phyloP scores from a whole-genome alignment of 2,113 vertebrate genomes.

The Nettapus auritus region DNA sequence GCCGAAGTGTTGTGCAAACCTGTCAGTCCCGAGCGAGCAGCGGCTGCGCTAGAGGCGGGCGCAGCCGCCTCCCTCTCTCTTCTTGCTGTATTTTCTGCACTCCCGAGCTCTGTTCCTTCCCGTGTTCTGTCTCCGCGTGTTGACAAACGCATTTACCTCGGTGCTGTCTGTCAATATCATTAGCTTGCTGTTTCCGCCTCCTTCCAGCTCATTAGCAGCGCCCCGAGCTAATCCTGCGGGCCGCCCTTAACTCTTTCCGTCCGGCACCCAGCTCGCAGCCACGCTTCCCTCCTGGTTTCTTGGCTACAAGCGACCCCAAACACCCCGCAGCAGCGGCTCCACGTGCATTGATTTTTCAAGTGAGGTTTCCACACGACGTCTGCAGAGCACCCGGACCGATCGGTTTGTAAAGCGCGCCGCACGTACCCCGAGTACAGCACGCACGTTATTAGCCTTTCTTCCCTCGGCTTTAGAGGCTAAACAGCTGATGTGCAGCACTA shows the following conservation, averaged over 20 bases:
- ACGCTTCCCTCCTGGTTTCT: not conserved
- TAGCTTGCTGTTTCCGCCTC: not conserved
- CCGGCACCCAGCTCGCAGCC: not conserved
- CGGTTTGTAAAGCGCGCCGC: not conserved
- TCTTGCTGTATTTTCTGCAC: not conserved
- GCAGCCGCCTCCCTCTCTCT: not conserved
- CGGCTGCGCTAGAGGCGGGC: not conserved
- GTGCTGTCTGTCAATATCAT: conserved; percentile 17
- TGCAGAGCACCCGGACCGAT: not conserved
- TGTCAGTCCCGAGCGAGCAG: not conserved
- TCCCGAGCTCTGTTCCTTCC: not conserved
- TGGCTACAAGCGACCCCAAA: not conserved
- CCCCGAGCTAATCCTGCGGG: not conserved
- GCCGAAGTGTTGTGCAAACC: not conserved
- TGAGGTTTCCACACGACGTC: not conserved
- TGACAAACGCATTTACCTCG: conserved; percentile 43
- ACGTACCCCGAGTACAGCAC: not conserved
- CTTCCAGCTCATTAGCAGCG: conserved; percentile 40
- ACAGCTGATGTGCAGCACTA: not conserved
- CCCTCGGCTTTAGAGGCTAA: not conserved
- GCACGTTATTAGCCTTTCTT: not conserved
- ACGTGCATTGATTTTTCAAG: conserved; percentile 7
- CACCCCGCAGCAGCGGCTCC: not conserved
- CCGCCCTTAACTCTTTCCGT: not conserved
- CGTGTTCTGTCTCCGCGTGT: not conserved